phyloP scores from a whole-genome alignment of 2,113 vertebrate genomes.

The Peromyscus leucopus region DNA sequence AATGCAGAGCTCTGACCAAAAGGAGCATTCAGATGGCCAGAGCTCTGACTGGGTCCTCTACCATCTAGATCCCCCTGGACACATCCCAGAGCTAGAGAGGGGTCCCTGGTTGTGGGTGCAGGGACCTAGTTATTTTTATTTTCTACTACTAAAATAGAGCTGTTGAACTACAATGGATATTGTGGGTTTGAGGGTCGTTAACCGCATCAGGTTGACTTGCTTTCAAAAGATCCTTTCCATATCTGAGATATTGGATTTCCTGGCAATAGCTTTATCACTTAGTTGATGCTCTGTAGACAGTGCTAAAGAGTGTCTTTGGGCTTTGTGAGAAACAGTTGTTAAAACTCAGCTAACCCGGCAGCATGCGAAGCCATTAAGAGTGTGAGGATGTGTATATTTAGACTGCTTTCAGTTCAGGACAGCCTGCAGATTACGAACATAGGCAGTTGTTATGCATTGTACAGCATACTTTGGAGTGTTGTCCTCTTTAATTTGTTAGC shows the following conservation, averaged over 20 bases:
- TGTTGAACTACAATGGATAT: background rate
- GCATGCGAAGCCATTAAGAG: background rate
- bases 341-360: background rate
- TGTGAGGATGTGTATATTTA: background rate
- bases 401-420: background rate
- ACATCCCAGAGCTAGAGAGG: background rate
- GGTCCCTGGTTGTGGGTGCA: background rate
- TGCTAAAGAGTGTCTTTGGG: background rate
- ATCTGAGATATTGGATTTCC: background rate
- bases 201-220: background rate
- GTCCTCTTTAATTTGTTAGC: constrained; percentile 14
- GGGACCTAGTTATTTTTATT: background rate
- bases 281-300: background rate
- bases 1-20: background rate
- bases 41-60: background rate
- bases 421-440: background rate
- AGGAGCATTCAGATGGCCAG: background rate
- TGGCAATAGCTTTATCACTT: background rate
- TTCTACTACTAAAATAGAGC: background rate
- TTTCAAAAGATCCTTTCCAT: background rate
- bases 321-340: background rate
- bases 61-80: background rate
- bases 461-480: background rate
- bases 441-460: background rate
- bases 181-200: background rate